Evolutionary conservation across 2,113 vertebrate genomes (phyloP), one percentile per base, ranked within the genome.

Genomic region (Gnathonemus longibarbis): DNA sequence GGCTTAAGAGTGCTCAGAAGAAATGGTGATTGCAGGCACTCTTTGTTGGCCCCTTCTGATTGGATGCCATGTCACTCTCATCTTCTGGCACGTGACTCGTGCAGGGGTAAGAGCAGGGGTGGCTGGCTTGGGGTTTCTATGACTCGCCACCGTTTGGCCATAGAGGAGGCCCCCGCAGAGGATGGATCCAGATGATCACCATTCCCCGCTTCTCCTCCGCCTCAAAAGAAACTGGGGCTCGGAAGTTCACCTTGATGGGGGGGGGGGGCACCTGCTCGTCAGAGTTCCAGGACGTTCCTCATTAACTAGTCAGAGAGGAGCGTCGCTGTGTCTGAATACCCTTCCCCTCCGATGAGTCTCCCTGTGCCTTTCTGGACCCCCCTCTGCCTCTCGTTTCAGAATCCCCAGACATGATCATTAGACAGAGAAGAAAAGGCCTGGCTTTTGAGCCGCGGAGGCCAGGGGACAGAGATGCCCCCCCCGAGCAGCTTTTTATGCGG

Each of bases 401-500:
- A 74, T 89, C 88, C 90, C 93, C 91, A 92, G 93, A 91, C 89
- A 88, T 90, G 46, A 80, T 92, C 93, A 93, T 94, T 93, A 92
- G 91, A 93, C 91, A 91, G 92, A 88, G 74, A 89, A 90, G 39
- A 90, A 74, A n/a, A 50, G 85, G 10, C 53, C 46, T 31, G 27
- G 4, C 27, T 80, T 19, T n/a, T 15, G 8, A 66, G 86, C 31
- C 3, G 13, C 31, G 3, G 27, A 15, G 13, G 3, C 27, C 70
- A 90, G 10, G 77, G 24, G 24, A 91, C 62, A 10, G n/a, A 88
- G 90, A 87, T 89, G 90, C 83, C 52, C 52, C 90, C 62, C 84
- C 89, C 89, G 88, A 77, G 90, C 87, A 90, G 89, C 91, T 94
- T 91, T 90, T 91, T 90, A 90, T 90, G 77, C n/a, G 6, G 74